Conservation (phyloP, 2,797 vertebrate species). For the Urosaurus nigricauda region DNA sequence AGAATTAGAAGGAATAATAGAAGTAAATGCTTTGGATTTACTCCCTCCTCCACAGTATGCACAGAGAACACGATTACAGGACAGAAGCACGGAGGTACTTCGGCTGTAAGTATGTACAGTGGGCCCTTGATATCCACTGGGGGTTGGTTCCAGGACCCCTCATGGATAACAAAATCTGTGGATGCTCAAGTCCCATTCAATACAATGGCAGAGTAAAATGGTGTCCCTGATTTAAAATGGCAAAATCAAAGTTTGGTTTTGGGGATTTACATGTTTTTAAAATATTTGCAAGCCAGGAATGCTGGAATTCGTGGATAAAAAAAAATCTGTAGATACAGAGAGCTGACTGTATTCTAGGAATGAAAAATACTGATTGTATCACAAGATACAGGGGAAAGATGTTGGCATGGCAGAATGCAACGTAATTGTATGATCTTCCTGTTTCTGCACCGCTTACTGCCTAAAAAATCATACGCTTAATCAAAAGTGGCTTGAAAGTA, state of each 20-base stretch:
- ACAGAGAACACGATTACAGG: background rate
- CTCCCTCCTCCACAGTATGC: background rate
- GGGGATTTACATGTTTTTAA: too few species aligned
- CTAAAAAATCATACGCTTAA: background rate
- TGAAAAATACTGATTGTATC: too few species aligned
- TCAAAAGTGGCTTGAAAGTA: background rate
- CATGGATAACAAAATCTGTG: too few species aligned
- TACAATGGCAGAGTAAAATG: too few species aligned
- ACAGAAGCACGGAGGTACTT: background rate
- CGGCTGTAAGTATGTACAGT: background rate
- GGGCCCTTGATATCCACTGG: too few species aligned
- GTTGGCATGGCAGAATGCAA: background rate
- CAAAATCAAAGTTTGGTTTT: too few species aligned
- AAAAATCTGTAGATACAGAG: too few species aligned
- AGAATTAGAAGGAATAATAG: constrained; percentile 18
- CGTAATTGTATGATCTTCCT: background rate
- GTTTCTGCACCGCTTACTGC: background rate
- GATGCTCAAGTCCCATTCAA: too few species aligned
- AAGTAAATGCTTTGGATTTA: constrained; percentile 17
- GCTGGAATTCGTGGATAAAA: too few species aligned
- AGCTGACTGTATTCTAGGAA: background rate
- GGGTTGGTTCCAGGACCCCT: too few species aligned
- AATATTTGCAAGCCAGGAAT: too few species aligned
- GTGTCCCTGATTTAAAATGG: too few species aligned
- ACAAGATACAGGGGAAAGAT: background rate